These are phyloP conservation scores for Pomacea canaliculata DNA, from an alignment of 2,888 invertebrate genomes.

Conservation along the genomic window DNA sequence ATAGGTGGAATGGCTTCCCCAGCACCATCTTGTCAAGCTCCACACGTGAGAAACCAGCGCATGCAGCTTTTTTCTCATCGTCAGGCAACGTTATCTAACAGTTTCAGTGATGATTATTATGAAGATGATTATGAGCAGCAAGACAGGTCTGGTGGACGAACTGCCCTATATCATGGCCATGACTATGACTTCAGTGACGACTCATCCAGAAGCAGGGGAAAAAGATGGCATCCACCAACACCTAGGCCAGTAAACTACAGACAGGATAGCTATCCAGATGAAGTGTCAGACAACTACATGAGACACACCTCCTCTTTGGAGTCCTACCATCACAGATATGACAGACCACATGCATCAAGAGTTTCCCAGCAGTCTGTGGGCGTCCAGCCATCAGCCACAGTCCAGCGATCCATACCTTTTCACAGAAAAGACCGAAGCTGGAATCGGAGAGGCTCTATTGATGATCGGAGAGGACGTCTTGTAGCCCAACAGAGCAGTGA, in stretches of 20 bases:
- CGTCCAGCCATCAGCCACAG: neutral
- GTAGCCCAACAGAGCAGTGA: neutral
- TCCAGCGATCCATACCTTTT: neutral
- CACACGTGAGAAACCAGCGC: no score
- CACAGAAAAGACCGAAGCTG: no score
- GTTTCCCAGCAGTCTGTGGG: neutral
- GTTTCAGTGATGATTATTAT: conserved; percentile 4
- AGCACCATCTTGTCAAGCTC: no score
- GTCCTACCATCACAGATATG: conserved; percentile 17
- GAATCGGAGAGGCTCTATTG: no score
- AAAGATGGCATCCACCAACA: neutral
- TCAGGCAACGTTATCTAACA: neutral
- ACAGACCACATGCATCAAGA: neutral
- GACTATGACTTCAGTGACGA: conserved; percentile 12
- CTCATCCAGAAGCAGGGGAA: neutral
- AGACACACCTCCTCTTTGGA: conserved; percentile 19
- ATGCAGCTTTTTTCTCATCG: no score
- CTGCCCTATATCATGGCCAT: conserved; percentile 5
- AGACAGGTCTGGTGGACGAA: neutral
- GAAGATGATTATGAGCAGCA: conserved; percentile 10
- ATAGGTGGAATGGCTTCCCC: no score
- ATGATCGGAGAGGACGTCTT: no score
- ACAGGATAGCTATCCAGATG: conserved; percentile 15
- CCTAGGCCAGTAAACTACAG: conserved; percentile 17
- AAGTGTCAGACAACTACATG: conserved; percentile 11